Percentiles rank a stretch among this genome's conserved stretches.
phyloP scores from a whole-genome alignment of 2,797 vertebrate species.

The Podargus strigoides region DNA sequence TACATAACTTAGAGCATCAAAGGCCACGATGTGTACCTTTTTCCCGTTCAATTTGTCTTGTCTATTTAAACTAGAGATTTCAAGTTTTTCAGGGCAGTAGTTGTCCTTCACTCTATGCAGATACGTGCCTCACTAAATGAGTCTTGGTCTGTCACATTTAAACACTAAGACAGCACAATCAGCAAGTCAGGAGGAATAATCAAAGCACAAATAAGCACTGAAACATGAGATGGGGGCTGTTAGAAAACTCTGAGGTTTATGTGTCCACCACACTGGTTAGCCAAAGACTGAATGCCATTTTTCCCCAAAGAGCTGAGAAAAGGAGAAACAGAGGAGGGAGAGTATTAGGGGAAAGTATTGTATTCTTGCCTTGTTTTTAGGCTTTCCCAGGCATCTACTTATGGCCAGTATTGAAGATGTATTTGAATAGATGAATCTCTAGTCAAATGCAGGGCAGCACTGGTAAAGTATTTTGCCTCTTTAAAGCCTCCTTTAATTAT shows the following conservation, averaged over 20 bases:
- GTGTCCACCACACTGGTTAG: neutral
- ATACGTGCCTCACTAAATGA: neutral
- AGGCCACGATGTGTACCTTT: neutral
- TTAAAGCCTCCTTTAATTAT: neutral
- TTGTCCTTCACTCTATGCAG: neutral
- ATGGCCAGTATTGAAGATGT: neutral
- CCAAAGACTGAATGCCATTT: neutral
- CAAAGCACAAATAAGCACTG: neutral
- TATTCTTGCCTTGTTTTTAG: neutral
- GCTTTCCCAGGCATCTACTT: neutral
- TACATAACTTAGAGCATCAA: neutral
- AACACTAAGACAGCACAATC: neutral
- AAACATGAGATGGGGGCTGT: neutral
- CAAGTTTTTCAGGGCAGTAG: neutral
- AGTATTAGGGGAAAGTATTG: neutral
- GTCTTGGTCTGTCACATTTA: neutral
- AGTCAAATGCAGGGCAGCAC: neutral
- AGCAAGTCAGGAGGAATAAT: neutral
- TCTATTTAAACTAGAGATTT: neutral
- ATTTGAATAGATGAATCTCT: neutral
- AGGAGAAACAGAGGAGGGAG: neutral
- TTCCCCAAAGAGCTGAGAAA: neutral
- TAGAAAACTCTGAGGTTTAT: conserved; percentile 9
- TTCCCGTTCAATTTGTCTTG: neutral
- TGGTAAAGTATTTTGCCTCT: neutral